These are phyloP conservation scores for Octomys mimax DNA, from an alignment of 2,797 vertebrate species.

Conservation along the genomic window DNA sequence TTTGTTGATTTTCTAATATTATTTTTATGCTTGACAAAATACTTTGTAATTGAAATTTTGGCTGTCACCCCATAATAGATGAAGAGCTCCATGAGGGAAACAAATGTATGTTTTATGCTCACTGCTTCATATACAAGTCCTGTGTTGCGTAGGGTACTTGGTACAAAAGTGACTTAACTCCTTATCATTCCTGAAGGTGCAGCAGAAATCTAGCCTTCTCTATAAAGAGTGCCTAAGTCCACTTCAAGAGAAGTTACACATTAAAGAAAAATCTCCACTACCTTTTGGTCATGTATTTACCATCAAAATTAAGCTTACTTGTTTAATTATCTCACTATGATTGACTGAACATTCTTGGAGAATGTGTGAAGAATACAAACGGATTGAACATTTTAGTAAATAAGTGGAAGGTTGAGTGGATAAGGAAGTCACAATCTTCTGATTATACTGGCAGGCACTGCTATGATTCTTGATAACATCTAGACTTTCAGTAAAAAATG, in stretches of 20 bases:
- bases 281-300: neutral
- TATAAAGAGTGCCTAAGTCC: neutral
- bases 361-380: neutral
- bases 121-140: neutral
- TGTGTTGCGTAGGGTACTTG: neutral
- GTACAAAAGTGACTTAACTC: neutral
- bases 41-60: neutral
- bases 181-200: slow-evolving; percentile 5
- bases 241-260: slow-evolving; percentile 23
- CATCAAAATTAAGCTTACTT: slow-evolving; percentile 25
- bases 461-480: neutral
- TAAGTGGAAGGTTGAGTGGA: neutral
- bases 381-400: neutral
- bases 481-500: neutral
- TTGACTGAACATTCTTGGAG: neutral
- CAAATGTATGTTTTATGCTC: neutral
- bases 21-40: neutral
- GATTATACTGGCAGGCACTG: neutral
- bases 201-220: neutral
- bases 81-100: neutral
- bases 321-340: neutral
- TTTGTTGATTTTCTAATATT: neutral
- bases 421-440: neutral
- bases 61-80: neutral
- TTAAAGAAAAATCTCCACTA: neutral